These are phyloP conservation scores for Bombus vancouverensis DNA, from an alignment of 1,140 invertebrate species.

Conservation along the genomic window DNA sequence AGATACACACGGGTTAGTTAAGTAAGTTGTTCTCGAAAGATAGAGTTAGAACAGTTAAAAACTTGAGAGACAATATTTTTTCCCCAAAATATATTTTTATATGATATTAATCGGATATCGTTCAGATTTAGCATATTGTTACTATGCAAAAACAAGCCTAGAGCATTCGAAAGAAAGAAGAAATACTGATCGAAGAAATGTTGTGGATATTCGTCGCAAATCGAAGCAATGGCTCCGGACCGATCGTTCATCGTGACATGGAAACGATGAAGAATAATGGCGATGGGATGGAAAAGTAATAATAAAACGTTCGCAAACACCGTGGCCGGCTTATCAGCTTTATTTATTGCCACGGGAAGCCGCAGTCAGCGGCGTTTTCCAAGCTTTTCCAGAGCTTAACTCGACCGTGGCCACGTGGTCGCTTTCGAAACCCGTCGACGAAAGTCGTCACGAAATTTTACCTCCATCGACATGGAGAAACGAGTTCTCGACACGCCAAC, in stretches of 20 bases:
- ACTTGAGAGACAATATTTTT: too few species aligned
- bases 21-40: not conserved
- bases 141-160: too few species aligned
- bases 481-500: slow-evolving; percentile 7
- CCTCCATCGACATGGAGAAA: slow-evolving; percentile 45
- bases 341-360: slow-evolving; percentile 74
- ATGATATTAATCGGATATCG: not conserved
- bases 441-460: slow-evolving; percentile 54
- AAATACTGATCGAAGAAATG: not conserved
- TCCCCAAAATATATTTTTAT: not conserved
- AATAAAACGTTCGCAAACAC: slow-evolving; percentile 74
- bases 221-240: slow-evolving; percentile 42
- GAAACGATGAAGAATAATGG: slow-evolving; percentile 66
- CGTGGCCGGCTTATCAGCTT: slow-evolving; percentile 72
- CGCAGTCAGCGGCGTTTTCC: slow-evolving; percentile 63
- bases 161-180: not conserved
- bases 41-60: too few species aligned
- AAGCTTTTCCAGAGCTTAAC: slow-evolving; percentile 63
- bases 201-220: slow-evolving; percentile 23
- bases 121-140: too few species aligned
- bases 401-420: slow-evolving; percentile 32
- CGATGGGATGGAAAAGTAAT: slow-evolving; percentile 70
- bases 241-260: slow-evolving; percentile 59
- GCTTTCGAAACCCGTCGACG: slow-evolving; percentile 30
- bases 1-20: not conserved